phyloP scores from a whole-genome alignment of 2,113 vertebrate species.

The Hemichromis elongatus region DNA sequence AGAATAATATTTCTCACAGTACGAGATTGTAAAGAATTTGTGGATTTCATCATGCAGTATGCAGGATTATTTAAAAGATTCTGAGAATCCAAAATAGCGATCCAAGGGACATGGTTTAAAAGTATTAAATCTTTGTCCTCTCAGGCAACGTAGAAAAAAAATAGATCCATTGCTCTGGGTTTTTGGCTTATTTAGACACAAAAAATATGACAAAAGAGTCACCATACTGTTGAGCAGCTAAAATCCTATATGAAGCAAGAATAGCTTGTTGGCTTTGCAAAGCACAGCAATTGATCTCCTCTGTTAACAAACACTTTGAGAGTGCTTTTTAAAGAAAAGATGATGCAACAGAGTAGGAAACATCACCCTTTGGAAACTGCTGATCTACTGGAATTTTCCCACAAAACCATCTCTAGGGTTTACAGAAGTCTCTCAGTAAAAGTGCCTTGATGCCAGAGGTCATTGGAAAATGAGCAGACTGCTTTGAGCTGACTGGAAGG shows the following conservation, averaged over 20 bases:
- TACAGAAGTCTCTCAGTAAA: not conserved
- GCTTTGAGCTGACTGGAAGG: too few relatives aligned
- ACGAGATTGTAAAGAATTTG: not conserved
- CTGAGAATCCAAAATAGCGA: not conserved
- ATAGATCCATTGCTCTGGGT: not conserved
- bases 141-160: not conserved
- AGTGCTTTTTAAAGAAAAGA: not conserved
- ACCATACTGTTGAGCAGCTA: not conserved
- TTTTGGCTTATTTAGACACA: not conserved
- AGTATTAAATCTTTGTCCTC: fast-evolving
- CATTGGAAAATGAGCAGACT: not conserved
- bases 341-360: not conserved
- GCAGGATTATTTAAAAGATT: not conserved
- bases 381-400: not conserved
- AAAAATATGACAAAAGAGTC: not conserved
- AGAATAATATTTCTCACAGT: not conserved
- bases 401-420: not conserved
- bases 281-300: not conserved
- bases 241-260: not conserved
- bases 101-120: not conserved
- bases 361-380: not conserved
- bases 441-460: not conserved
- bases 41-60: not conserved
- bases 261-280: not conserved
- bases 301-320: not conserved